Evolutionary conservation across 2,797 vertebrate species (phyloP).

Genomic region (Luscinia luscinia): DNA sequence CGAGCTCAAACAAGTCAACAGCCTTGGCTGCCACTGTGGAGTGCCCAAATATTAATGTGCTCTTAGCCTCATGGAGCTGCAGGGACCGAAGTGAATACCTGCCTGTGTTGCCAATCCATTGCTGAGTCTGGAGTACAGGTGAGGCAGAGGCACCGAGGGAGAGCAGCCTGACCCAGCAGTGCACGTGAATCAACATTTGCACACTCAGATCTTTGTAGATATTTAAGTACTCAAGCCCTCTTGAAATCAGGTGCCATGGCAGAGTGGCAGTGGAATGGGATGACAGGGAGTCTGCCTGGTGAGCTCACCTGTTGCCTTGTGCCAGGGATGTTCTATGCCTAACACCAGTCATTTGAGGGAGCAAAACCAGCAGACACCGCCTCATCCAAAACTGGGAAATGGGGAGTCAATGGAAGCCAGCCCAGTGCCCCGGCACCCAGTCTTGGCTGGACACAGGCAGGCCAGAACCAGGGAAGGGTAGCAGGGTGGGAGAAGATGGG

Average conservation of each 20-base stretch:
- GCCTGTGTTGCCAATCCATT: rapidly evolving
- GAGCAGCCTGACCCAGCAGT: background rate
- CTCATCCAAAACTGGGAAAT: background rate
- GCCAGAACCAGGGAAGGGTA: background rate
- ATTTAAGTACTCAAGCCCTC: background rate
- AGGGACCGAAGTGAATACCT: background rate
- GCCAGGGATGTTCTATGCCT: background rate
- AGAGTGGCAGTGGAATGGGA: background rate
- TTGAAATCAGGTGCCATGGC: background rate
- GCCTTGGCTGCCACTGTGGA: rapidly evolving
- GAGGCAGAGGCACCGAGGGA: background rate
- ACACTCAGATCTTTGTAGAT: background rate
- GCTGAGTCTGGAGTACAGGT: background rate
- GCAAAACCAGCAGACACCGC: rapidly evolving
- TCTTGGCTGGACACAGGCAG: background rate
- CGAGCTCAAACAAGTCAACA: background rate
- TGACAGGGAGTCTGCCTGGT: rapidly evolving
- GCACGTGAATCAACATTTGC: background rate
- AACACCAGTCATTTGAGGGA: rapidly evolving
- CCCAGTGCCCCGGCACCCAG: background rate
- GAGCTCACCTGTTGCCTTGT: background rate
- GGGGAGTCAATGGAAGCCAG: background rate
- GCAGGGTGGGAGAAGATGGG: background rate
- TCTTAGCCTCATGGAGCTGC: background rate
- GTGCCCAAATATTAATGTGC: background rate